Evolutionary conservation across 2,888 invertebrate genomes (phyloP).

Genomic region (Congeria kusceri): DNA sequence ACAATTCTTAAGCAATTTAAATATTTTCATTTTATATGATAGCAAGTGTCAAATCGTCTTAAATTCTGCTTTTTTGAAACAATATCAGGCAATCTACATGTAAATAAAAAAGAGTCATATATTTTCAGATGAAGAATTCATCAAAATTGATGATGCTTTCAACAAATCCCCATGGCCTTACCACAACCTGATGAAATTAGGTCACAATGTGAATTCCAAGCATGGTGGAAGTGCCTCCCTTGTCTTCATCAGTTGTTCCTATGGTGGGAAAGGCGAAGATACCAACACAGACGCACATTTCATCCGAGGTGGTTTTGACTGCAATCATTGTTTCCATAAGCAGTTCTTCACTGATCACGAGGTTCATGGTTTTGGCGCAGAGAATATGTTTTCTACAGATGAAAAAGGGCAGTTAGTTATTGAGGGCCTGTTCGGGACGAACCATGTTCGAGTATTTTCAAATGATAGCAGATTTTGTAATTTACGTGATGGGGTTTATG

Average conservation of each 20-base stretch:
- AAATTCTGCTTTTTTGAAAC: too few relatives aligned
- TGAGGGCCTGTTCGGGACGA: conserved; percentile 71
- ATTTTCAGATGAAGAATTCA: conserved; percentile 24
- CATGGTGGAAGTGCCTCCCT: conserved; percentile 72
- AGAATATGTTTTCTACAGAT: conserved; percentile 55
- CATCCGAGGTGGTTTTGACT: conserved; percentile 70
- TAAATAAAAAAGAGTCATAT: too few relatives aligned
- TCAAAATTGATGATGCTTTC: conserved; percentile 29
- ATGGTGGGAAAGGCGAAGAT: conserved; percentile 68
- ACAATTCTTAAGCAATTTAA: too few relatives aligned
- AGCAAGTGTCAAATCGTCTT: too few relatives aligned
- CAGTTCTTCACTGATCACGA: conserved; percentile 53
- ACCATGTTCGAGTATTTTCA: conserved; percentile 68
- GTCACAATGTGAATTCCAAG: conserved; percentile 68
- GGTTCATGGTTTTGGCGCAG: conserved; percentile 74
- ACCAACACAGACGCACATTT: conserved; percentile 68
- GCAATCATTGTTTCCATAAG: conserved; percentile 60
- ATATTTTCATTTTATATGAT: too few relatives aligned
- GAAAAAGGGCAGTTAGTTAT: conserved; percentile 71
- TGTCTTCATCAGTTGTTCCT: conserved; percentile 62
- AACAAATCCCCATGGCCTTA: conserved; percentile 71
- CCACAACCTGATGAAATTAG: conserved; percentile 59
- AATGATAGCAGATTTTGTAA: conserved; percentile 68
- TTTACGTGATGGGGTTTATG: conserved; percentile 66
- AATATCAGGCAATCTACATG: too few relatives aligned